Percentiles rank a stretch among this genome's conserved stretches.
These are phyloP conservation scores for Meriones unguiculatus DNA, from an alignment of 2,113 vertebrate genomes.

Conservation along the genomic window DNA sequence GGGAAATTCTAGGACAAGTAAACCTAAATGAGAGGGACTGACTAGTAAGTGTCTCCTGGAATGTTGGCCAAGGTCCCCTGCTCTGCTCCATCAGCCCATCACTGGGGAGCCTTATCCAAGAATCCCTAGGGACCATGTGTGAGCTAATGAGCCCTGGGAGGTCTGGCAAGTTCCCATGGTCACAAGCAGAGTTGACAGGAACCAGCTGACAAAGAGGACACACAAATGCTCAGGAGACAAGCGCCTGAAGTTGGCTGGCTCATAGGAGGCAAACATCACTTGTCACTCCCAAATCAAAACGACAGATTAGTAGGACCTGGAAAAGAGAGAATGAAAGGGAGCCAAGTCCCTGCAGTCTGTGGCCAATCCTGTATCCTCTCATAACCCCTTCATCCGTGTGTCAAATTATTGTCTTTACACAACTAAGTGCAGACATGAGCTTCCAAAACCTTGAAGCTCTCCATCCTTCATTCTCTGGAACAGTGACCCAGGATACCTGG, in stretches of 20 bases:
- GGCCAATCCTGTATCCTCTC: not conserved
- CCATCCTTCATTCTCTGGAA: not conserved
- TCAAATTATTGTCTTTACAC: not conserved
- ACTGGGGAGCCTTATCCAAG: not conserved
- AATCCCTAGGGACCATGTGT: slow-evolving; percentile 3
- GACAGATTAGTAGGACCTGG: not conserved
- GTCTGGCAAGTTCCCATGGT: not conserved
- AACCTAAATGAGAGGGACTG: not conserved
- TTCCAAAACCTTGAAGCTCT: rapidly evolving
- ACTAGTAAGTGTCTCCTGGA: not conserved
- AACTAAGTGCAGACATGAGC: not conserved
- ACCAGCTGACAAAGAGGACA: slow-evolving; percentile 53
- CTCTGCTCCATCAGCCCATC: not conserved
- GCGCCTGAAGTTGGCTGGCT: slow-evolving; percentile 43
- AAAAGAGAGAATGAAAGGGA: not conserved
- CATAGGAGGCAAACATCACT: not conserved
- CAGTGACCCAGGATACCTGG: not conserved
- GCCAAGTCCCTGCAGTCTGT: not conserved
- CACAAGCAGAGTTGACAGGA: slow-evolving; percentile 23
- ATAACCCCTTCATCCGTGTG: not conserved
- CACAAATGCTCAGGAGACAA: not conserved
- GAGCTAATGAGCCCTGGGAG: slow-evolving; percentile 50
- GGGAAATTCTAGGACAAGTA: slow-evolving; percentile 21
- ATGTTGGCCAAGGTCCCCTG: not conserved
- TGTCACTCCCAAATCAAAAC: not conserved